Conservation (phyloP, 2,113 vertebrate species). For the Alethe diademata region DNA sequence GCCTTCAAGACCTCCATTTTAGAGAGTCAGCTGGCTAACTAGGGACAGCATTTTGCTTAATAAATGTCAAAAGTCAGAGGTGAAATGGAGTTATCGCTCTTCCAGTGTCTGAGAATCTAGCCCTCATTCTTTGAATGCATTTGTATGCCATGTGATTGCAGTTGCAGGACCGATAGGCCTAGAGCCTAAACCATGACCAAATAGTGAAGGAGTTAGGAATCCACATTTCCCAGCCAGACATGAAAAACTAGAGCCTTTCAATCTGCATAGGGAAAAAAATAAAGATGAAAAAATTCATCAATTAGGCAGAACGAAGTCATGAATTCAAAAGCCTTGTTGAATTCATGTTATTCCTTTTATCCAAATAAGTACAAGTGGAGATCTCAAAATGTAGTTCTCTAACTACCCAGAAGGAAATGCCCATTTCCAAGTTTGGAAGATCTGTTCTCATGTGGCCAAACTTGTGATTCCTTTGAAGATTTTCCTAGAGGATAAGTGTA, state of each 20-base stretch:
- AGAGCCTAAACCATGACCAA: not conserved
- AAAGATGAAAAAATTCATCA: not conserved
- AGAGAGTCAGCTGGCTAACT: not conserved
- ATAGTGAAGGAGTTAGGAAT: not conserved
- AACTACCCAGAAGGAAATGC: not conserved
- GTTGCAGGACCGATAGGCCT: not conserved
- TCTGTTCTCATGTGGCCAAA: not conserved
- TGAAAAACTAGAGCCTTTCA: not conserved
- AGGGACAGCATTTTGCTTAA: not conserved
- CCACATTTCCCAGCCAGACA: not conserved
- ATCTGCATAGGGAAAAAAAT: not conserved
- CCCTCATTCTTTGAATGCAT: constrained; percentile 2
- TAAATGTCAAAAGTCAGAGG: not conserved
- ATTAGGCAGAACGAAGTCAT: not conserved
- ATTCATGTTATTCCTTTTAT: not conserved
- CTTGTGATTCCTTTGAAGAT: not conserved
- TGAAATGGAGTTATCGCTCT: not conserved
- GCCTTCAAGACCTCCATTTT: not conserved
- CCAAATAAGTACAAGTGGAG: not conserved
- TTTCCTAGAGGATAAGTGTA: not conserved
- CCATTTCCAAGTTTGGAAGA: not conserved
- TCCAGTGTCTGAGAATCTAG: not conserved
- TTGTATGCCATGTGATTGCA: not conserved
- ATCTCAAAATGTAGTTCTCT: not conserved
- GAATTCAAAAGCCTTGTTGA: not conserved